These are phyloP conservation scores for Passer domesticus DNA, from an alignment of 2,113 vertebrate species.

Conservation along the genomic window DNA sequence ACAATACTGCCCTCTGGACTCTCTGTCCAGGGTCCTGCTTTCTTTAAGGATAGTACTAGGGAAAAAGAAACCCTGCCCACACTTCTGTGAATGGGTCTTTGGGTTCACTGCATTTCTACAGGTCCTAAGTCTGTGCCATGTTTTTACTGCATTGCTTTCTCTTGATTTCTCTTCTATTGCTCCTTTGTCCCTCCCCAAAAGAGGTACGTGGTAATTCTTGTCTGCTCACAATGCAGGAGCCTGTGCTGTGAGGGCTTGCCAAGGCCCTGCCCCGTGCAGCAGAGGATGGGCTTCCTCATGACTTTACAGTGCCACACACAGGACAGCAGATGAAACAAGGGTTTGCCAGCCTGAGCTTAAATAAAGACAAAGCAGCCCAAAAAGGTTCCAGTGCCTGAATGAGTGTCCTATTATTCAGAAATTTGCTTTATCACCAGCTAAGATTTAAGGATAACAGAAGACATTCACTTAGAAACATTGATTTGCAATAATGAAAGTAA, in stretches of 20 bases:
- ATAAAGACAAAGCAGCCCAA: not conserved
- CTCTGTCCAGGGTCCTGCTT: not conserved
- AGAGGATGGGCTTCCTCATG: not conserved
- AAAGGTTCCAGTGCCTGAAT: not conserved
- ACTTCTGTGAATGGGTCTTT: not conserved
- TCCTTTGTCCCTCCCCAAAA: not conserved
- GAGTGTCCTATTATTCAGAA: not conserved
- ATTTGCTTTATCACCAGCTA: not conserved
- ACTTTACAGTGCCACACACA: not conserved
- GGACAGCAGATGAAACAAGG: not conserved
- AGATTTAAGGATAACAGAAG: constrained; percentile 3
- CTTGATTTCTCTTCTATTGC: not conserved
- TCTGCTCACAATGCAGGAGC: not conserved
- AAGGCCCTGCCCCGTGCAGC: not conserved
- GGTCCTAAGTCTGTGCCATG: not conserved
- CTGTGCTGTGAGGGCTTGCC: not conserved
- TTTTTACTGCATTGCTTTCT: not conserved
- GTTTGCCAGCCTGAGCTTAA: not conserved
- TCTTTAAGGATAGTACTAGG: not conserved
- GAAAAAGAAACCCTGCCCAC: not conserved
- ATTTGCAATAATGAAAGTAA: not conserved
- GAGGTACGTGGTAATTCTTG: not conserved
- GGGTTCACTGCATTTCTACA: not conserved
- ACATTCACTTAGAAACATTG: not conserved
- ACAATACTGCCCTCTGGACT: not conserved